Percentiles rank a stretch among this genome's conserved stretches.
Evolutionary conservation across 2,888 invertebrate genomes (phyloP).

Genomic region (Drosophila yooni): DNA sequence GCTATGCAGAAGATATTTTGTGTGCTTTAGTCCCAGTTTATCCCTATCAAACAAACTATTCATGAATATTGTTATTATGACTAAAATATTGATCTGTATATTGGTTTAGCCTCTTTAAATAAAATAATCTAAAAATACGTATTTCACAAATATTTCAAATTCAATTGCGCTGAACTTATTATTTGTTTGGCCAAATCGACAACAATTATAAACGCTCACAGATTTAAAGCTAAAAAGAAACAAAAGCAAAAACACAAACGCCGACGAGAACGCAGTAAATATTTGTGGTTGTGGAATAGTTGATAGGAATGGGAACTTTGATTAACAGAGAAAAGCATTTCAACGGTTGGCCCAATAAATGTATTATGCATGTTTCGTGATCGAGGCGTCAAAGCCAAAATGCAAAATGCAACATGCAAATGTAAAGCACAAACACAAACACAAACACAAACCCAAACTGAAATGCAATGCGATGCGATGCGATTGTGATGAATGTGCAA

Average conservation of each 20-base stretch:
- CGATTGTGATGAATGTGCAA: slow-evolving; percentile 75
- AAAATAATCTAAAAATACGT: background rate
- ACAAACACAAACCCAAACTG: background rate
- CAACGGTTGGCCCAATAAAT: slow-evolving; percentile 36
- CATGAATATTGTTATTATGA: background rate
- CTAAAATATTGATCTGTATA: background rate
- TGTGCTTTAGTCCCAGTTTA: background rate
- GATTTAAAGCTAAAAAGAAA: slow-evolving; percentile 54
- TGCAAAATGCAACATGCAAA: slow-evolving; percentile 56
- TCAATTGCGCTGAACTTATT: slow-evolving; percentile 46
- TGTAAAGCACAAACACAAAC: slow-evolving; percentile 33
- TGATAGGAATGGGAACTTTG: slow-evolving; percentile 52
- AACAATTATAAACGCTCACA: slow-evolving; percentile 68
- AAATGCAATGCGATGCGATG: slow-evolving; percentile 56
- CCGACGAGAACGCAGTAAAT: slow-evolving; percentile 38
- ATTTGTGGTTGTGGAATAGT: slow-evolving; percentile 69
- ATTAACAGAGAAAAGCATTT: slow-evolving; percentile 34
- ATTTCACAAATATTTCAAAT: slow-evolving; percentile 30
- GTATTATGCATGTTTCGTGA: slow-evolving; percentile 40
- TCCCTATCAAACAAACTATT: background rate
- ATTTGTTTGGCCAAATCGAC: slow-evolving; percentile 57
- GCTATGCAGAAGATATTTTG: no score
- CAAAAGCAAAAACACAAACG: slow-evolving; percentile 10
- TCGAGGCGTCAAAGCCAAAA: slow-evolving; percentile 40
- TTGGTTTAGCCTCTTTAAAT: background rate